phyloP scores from a whole-genome alignment of 2,888 invertebrate genomes.

The Apoderus coryli region DNA sequence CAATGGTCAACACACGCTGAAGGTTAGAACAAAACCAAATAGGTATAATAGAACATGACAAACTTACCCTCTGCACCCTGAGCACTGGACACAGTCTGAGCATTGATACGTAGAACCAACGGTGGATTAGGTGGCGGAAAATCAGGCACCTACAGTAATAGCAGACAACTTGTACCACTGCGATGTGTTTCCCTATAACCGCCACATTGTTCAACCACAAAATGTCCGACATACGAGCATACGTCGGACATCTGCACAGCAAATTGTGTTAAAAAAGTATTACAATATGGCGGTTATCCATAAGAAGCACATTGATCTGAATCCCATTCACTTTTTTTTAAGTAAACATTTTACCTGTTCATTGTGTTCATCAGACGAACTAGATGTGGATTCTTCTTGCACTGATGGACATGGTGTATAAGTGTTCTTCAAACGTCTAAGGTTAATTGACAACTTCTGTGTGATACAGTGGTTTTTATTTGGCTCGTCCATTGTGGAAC shows the following conservation, averaged over 20 bases:
- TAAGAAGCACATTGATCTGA: no score
- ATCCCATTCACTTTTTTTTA: no score
- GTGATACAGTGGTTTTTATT: slow-evolving; percentile 52
- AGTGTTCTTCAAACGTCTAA: slow-evolving; percentile 57
- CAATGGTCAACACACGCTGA: no score
- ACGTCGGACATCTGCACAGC: no score
- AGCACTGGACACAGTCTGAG: slow-evolving; percentile 40
- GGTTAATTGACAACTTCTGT: slow-evolving; percentile 60
- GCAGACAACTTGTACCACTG: no score
- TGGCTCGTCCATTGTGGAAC: slow-evolving; percentile 27
- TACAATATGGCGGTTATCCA: no score
- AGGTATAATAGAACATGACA: neutral
- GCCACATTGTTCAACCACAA: no score
- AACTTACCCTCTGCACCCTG: slow-evolving; percentile 35
- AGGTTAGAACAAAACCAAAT: slow-evolving; percentile 2
- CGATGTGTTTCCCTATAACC: no score
- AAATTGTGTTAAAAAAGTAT: no score
- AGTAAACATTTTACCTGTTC: no score
- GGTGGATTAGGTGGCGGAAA: slow-evolving; percentile 38
- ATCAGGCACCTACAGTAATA: slow-evolving; percentile 35
- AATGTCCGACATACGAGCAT: no score
- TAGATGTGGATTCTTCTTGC: slow-evolving; percentile 23
- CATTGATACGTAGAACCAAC: slow-evolving; percentile 41
- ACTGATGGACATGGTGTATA: slow-evolving; percentile 35
- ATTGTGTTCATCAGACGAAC: slow-evolving; percentile 28